phyloP scores from a whole-genome alignment of 2,113 vertebrate genomes.

The Muntiacus reevesi region DNA sequence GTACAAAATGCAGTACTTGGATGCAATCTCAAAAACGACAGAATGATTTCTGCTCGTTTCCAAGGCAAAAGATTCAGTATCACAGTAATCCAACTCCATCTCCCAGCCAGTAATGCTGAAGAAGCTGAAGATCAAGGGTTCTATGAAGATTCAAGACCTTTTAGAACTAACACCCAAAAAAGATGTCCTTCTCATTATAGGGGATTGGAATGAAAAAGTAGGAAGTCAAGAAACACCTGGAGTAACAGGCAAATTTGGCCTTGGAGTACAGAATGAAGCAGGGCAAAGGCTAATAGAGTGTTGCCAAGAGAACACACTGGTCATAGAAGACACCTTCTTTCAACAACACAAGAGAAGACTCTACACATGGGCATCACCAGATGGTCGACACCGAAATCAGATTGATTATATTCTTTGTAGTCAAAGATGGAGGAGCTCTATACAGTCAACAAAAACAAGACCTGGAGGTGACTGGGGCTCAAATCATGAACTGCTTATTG shows the following conservation, averaged over 20 bases:
- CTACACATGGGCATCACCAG: background rate
- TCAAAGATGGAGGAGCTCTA: background rate
- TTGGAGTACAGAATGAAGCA: background rate
- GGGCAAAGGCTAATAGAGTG: background rate
- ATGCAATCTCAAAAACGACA: background rate
- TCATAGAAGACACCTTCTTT: background rate
- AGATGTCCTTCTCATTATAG: background rate
- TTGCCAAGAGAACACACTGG: background rate
- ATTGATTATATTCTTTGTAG: background rate
- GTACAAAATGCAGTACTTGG: background rate
- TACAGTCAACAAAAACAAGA: background rate
- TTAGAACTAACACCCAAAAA: background rate
- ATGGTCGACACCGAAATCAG: fast-evolving
- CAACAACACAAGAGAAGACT: background rate
- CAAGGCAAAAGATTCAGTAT: background rate
- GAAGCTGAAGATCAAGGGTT: background rate
- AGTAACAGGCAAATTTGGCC: background rate
- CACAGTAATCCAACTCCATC: background rate
- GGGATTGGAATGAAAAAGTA: background rate
- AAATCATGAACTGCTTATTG: background rate
- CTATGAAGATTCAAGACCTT: background rate
- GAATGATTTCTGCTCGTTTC: background rate
- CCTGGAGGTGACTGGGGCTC: background rate
- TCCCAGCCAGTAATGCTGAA: background rate
- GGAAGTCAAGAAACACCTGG: background rate